A percentile compares a stretch with the other conserved stretches of the same genome.
Evolutionary conservation across 1,140 invertebrate genomes (phyloP).

Genomic region (Drosophila kanapiae): DNA sequence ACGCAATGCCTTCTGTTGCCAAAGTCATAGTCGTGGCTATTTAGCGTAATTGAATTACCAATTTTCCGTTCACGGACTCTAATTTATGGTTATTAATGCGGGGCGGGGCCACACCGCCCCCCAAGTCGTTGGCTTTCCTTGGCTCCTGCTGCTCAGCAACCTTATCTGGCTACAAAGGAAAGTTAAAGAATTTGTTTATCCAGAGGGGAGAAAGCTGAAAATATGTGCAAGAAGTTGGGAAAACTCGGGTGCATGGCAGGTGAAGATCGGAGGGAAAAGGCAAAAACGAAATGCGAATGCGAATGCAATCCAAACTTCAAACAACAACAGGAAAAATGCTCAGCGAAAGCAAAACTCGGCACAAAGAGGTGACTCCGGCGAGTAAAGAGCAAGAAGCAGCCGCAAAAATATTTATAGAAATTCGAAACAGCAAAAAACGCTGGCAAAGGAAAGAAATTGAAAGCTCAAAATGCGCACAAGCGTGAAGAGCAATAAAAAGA

Average conservation of each 20-base stretch:
- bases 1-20: slow-evolving; percentile 50
- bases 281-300: slow-evolving; percentile 30
- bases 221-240: slow-evolving; percentile 47
- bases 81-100: slow-evolving; percentile 77
- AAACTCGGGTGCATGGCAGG: slow-evolving; percentile 38
- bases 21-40: slow-evolving; percentile 48
- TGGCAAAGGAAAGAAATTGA: slow-evolving; percentile 52
- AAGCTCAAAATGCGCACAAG: slow-evolving; percentile 75
- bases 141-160: neutral
- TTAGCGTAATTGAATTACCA: slow-evolving; percentile 78
- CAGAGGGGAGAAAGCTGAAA: slow-evolving; percentile 13
- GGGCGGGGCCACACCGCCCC: slow-evolving; percentile 4
- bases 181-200: slow-evolving; percentile 18
- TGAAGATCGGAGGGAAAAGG: neutral
- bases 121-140: slow-evolving; percentile 23
- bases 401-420: slow-evolving; percentile 79
- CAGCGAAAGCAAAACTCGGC: slow-evolving; percentile 29
- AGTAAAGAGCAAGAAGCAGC: slow-evolving; percentile 51
- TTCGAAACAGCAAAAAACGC: slow-evolving; percentile 49
- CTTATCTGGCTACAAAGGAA: slow-evolving; percentile 33
- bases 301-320: slow-evolving; percentile 62
- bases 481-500: slow-evolving; percentile 64
- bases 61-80: slow-evolving; percentile 49
- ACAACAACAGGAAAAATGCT: slow-evolving; percentile 32
- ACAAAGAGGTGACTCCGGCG: slow-evolving; percentile 29